Percentiles rank a stretch among this genome's conserved stretches.
Evolutionary conservation across 2,888 invertebrate species (phyloP).

Genomic region (Muscina levida): DNA sequence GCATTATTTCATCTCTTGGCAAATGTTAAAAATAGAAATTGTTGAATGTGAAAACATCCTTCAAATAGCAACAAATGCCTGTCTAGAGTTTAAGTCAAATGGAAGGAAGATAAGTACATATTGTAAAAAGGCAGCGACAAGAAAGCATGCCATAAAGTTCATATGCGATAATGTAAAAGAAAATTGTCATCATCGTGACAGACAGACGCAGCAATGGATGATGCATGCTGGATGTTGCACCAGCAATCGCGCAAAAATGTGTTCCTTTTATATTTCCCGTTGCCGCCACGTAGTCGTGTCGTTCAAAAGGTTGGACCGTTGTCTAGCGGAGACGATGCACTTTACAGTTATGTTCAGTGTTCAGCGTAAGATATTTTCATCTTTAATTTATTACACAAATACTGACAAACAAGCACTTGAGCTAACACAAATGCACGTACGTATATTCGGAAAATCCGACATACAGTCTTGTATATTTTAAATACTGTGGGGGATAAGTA

Average conservation of each 20-base stretch:
- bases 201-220: neutral
- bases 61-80: slow-evolving; percentile 1
- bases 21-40: neutral
- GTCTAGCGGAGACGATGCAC: slow-evolving; percentile 11
- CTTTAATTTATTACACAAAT: slow-evolving; percentile 21
- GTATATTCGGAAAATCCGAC: slow-evolving; percentile 27
- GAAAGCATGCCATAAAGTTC: slow-evolving; percentile 13
- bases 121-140: neutral
- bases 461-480: slow-evolving; percentile 24
- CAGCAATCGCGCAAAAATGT: slow-evolving; percentile 9
- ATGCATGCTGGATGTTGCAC: neutral
- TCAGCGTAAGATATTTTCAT: slow-evolving; percentile 20
- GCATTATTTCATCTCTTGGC: neutral
- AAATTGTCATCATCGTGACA: slow-evolving; percentile 10
- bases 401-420: neutral
- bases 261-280: slow-evolving; percentile 8
- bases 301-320: slow-evolving; percentile 39
- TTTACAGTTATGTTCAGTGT: slow-evolving; percentile 23
- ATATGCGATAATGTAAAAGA: neutral
- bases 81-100: neutral
- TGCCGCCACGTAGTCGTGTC: slow-evolving; percentile 25
- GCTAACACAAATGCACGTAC: neutral
- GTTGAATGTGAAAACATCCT: neutral
- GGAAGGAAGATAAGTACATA: slow-evolving; percentile 6
- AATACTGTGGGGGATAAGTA: no score